Base-by-base conservation (phyloP, 2,113 vertebrate genomes). In the Eretmochelys imbricata region DNA sequence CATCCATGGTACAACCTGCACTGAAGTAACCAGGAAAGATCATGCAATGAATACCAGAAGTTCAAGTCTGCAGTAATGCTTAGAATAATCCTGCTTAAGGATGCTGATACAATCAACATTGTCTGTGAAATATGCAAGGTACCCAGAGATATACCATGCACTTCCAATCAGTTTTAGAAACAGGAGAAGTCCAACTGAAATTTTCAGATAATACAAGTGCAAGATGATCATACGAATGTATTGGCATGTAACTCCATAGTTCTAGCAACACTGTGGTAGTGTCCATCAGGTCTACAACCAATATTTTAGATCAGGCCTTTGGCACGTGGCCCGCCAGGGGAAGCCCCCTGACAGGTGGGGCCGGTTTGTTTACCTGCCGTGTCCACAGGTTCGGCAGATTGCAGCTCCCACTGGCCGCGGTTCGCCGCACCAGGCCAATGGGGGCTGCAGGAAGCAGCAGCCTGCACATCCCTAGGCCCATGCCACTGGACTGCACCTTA, bases 1-100 rank as follows among this genome's bases (percentile, higher is more conserved):
- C 79, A 76, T 57, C 11, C 49, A 87, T 27, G 12, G 69, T 5
- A 72, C 87, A 86, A 59, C 86, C 24, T 6, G 59, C 27, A 76
- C 84, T 46, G 27, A 89, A 89, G 55, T 85, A 69, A 55, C 85
- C 85, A 24, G 84, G 2, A 48, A 79, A 16, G 54, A 51, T 65
- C 82, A 89, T 50, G 10, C 91, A 62, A 51, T 0, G 4, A 75
- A 89, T 35, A 3, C 8, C 3, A 0, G 48, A 16, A 83, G 92
- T 87, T 89, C 92, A 53, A 79, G 94, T 83, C 59, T 53, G 57
- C 2, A 53, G 72, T 81, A 35, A 9, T 11, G 1, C 0, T 42
- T 82, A 10, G 81, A n/a, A 35, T 84, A 46, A 42, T 83, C 54
- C 93, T 46, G 89, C 86, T 89, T 22, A 49, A 89, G 92, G 82